Evolutionary conservation across 1,140 invertebrate genomes (phyloP), one percentile per base, ranked within the genome.

Genomic region (Apis laboriosa): DNA sequence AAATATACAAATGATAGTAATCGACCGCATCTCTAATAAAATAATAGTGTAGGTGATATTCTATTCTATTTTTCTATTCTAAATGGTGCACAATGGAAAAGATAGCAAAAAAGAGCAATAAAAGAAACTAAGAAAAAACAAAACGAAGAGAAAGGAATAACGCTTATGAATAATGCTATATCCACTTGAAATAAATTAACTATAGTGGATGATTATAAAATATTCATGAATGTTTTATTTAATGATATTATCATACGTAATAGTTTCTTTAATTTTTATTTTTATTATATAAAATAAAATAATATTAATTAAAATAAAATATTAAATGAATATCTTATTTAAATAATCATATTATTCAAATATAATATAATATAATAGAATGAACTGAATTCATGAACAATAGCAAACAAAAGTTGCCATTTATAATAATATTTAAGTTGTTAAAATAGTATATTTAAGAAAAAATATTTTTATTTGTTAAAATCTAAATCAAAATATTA

Each of bases 1-100:
- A n/a, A n/a, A n/a, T n/a, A n/a, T n/a, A 83, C 73, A 66, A 86
- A 80, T 72, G 77, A 75, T 55, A 28, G 60, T 61, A 86, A 86
- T 61, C 55, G 60, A 15, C 49, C 43, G 34, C 60, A 34, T 78
- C 21, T 81, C 72, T 73, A n/a, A 51, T 12, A 28, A 71, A 80
- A 71, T 64, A 55, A 28, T 43, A 9, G 34, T 19, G 8, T 28
- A 43, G 28, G 8, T 21, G 56, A 21, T 11, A 74, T 85, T 68
- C 43, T 53, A 21, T 85, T 68, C 43, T 53, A 21, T 24, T 24
- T 0, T 24, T 24, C 24, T 24, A 24, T 85, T 68, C 43, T 53
- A 21, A 77, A 60, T 15, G 64, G 2, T 13, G 58, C n/a, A 53
- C 68, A 61, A 1, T 43, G 24, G 15, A 28, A 19, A 51, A 56